Base-by-base conservation (phyloP, 2,888 invertebrate genomes). In the Tholera decimalis region DNA sequence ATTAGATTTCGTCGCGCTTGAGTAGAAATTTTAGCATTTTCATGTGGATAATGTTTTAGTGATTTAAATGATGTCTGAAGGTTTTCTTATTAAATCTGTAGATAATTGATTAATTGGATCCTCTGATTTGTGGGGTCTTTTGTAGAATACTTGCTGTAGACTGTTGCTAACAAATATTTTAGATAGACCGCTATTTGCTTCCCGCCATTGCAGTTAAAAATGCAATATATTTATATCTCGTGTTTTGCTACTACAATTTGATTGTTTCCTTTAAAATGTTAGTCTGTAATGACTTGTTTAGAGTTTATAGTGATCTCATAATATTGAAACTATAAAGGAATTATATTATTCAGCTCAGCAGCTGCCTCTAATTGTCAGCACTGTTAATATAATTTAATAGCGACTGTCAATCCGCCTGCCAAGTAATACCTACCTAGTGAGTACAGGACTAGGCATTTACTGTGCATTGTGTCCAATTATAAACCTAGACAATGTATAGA, bases 361-460 rank as follows among this genome's bases (percentile, higher is more conserved):
- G 58, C 51, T 59, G 58, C 43, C 47, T 47, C 43, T 43, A 57
- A 64, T 54, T 64, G 73, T 51, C 46, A 5, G 24, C 46, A 46
- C 24, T 44, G 53, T 35, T 71, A 46, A 53, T 53, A 71, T 63
- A 3, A 28, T 72, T 66, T 69, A 66, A 63, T 50, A 58, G 73
- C 54, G 15, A 20, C 57, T 56, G 22, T 69, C 39, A 69, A 55
- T 50, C 30, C 43, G 64, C 24, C 35, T 77, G 73, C 57, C 65
- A 77, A 76, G n/a, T 47, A 9, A 35, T 28, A 20, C 11, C 22
- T 62, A 46, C 5, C 11, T 39, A 39, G 18, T 11, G 20, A 8
- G 24, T 22, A 20, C 35, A 15, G 22, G 13, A 18, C 2, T 39
- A 46, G 46, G 8, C 28, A 13, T 47, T 28, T 11, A 18, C 26